Base-by-base conservation (phyloP, 2,888 invertebrate species). In the Caenorhabditis parvicauda region DNA sequence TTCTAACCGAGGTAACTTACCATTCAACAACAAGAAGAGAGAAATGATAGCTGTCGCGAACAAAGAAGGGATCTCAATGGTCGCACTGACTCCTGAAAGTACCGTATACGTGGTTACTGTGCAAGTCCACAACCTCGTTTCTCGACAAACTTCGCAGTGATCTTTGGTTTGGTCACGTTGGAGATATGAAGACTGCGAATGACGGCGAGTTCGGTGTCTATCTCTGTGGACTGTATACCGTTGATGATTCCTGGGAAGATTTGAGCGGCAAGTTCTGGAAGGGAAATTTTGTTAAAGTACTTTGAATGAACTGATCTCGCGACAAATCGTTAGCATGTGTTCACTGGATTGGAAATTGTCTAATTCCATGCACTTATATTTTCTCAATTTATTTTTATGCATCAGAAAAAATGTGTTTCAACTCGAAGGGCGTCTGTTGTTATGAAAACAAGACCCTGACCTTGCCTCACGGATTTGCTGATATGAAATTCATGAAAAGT, bases 101-200 rank as follows among this genome's bases (percentile, higher is more conserved):
- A 12, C n/a, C 35, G 9, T n/a, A 32, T 9, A 12, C 35, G n/a
- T 9, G 35, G 35, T 12, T 12, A 32, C 9, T 32, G 35, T 12
- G 35, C 9, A 32, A 32, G n/a, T 12, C 14, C 25, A 6, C 3
- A 54, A 45, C 73, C 73, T 48, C 67, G 62, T 28, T 64, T 72
- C 28, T 63, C 61, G 12, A 75, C 52, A 37, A 76, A 77, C 12
- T 64, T 65, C 2, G 74, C 72, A 14, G 46, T 51, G 45, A 77
- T 75, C 17, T 65, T 54, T 5, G 77, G 77, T 44, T 52, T 60
- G 3, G 65, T 52, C 1, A 68, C 63, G 7, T 63, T 59, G 27
- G 65, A 63, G 17, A 64, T 60, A 44, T 58, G 58, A 4, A 64
- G 43, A 37, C 60, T 53, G 3, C 54, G 55, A 19, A 59, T 55